Percentiles rank a stretch among this genome's conserved stretches.
Conservation (phyloP, 2,113 vertebrate genomes). For the Cygnus buccinator region DNA sequence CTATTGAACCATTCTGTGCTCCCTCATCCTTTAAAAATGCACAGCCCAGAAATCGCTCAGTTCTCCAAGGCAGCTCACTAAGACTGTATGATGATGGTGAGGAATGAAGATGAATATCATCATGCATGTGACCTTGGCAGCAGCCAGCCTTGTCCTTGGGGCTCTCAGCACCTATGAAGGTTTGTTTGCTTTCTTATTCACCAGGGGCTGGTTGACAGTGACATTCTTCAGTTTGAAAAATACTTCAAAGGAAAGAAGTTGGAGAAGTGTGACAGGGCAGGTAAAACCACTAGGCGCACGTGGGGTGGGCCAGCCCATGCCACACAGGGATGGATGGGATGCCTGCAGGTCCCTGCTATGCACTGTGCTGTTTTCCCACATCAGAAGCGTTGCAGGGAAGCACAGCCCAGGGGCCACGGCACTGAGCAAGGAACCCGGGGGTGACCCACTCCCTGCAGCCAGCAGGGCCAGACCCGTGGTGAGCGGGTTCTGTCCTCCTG, state of each 20-base stretch:
- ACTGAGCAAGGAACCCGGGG: background rate
- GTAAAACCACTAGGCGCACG: background rate
- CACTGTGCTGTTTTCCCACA: background rate
- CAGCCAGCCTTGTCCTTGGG: constrained; percentile 59
- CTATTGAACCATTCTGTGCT: background rate
- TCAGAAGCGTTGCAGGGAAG: background rate
- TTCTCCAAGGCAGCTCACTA: background rate
- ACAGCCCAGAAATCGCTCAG: background rate
- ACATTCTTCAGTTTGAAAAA: constrained; percentile 70
- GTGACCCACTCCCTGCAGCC: too few relatives aligned
- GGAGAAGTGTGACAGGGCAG: background rate
- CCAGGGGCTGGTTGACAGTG: constrained; percentile 46
- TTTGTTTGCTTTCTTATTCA: background rate
- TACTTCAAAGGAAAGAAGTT: background rate
- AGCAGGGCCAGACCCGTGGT: accelerated
- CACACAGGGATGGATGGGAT: background rate
- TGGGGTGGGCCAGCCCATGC: background rate
- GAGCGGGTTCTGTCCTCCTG: background rate
- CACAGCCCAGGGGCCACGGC: background rate
- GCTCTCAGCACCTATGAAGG: background rate
- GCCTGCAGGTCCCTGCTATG: background rate
- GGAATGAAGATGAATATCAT: constrained; percentile 47
- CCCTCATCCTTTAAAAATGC: background rate
- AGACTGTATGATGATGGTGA: background rate
- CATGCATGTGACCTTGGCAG: constrained; percentile 56